Percentiles rank a stretch among this genome's conserved stretches.
Evolutionary conservation across 2,797 vertebrate genomes (phyloP).

Genomic region (Enteromius trimaculatus): DNA sequence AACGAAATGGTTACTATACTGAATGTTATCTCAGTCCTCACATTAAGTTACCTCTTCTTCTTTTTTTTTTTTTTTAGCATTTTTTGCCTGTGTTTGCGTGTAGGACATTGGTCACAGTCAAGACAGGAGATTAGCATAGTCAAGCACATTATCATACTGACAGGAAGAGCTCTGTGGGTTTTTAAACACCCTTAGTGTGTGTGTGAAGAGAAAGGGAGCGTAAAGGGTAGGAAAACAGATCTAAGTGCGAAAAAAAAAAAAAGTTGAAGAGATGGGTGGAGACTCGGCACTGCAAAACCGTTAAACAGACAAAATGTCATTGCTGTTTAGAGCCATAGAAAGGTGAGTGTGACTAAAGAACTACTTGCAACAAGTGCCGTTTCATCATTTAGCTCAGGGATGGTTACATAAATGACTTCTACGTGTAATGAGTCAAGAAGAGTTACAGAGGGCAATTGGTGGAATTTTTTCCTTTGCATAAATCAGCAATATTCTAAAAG

Average conservation of each 20-base stretch:
- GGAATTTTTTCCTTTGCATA: slow-evolving; percentile 39
- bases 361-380: slow-evolving; percentile 38
- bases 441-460: slow-evolving; percentile 1
- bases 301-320: slow-evolving; percentile 81
- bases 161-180: slow-evolving; percentile 45
- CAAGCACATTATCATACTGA: slow-evolving; percentile 38
- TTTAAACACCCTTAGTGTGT: slow-evolving; percentile 41
- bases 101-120: slow-evolving; percentile 33
- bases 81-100: slow-evolving; percentile 9
- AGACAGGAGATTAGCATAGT: slow-evolving; percentile 26
- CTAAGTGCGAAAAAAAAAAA: slow-evolving; percentile 65
- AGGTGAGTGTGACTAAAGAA: slow-evolving; percentile 57
- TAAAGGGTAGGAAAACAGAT: slow-evolving; percentile 53
- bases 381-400: slow-evolving; percentile 49
- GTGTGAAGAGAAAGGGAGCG: slow-evolving; percentile 33
- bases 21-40: neutral
- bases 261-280: slow-evolving; percentile 77
- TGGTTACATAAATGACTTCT: slow-evolving; percentile 23
- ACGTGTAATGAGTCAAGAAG: slow-evolving; percentile 21
- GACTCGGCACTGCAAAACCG: slow-evolving; percentile 78
- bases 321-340: slow-evolving; percentile 57
- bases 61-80: slow-evolving; percentile 6
- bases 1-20: neutral
- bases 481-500: slow-evolving; percentile 37
- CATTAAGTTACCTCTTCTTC: neutral